Evolutionary conservation across 2,888 invertebrate genomes (phyloP).

Genomic region (Ganaspis brasiliensis): DNA sequence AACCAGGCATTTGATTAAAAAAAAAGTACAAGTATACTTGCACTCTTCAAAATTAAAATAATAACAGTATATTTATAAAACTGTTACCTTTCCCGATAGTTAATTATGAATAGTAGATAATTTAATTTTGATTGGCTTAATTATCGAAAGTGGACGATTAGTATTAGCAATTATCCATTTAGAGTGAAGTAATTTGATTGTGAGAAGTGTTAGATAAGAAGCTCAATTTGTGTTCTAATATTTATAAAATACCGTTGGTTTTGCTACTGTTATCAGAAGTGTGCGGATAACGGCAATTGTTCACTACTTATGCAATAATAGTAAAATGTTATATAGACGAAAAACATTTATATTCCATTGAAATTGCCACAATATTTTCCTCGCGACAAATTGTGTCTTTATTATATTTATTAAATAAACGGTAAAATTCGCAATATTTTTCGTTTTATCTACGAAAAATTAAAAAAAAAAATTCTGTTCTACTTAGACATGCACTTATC

Average conservation of each 20-base stretch:
- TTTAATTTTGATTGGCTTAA: not conserved
- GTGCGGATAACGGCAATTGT: slow-evolving; percentile 29
- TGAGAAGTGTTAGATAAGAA: slow-evolving; percentile 31
- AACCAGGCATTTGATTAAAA: no score
- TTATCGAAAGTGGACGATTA: not conserved
- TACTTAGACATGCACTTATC: no score
- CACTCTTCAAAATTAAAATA: no score
- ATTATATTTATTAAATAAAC: no score
- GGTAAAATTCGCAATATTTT: no score
- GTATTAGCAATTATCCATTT: slow-evolving; percentile 27
- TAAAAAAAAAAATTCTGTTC: no score
- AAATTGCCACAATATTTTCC: slow-evolving; percentile 1
- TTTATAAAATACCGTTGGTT: slow-evolving; percentile 18
- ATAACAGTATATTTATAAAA: no score
- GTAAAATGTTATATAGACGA: slow-evolving; percentile 15
- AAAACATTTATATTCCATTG: slow-evolving; percentile 1
- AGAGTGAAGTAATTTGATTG: slow-evolving; percentile 25
- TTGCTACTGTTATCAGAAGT: slow-evolving; percentile 26
- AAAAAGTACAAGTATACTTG: no score
- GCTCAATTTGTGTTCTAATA: slow-evolving; percentile 19
- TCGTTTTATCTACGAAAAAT: no score
- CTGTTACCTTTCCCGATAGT: no score
- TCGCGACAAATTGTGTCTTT: not conserved
- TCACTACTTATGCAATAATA: slow-evolving; percentile 30
- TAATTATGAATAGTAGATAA: no score